Evolutionary conservation across 2,888 invertebrate species (phyloP).

Genomic region (Halictus quadricinctus): DNA sequence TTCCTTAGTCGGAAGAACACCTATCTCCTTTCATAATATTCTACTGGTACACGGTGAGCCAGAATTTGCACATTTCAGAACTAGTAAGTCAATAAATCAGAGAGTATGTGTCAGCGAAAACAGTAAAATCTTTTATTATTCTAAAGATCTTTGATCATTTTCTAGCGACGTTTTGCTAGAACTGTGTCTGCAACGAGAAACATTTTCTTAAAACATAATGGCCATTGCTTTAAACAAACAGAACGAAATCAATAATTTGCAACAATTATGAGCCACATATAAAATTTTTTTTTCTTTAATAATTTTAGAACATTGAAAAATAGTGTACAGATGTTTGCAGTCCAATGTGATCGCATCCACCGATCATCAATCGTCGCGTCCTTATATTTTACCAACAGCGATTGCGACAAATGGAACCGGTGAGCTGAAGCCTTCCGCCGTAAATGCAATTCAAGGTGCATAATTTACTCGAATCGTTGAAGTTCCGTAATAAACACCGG

Average conservation of each 20-base stretch:
- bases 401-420: not conserved
- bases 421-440: not conserved
- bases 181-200: not conserved
- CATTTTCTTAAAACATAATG: not conserved
- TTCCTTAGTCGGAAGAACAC: not conserved
- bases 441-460: not conserved
- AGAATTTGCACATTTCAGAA: not conserved
- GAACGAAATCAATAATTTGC: too few species aligned
- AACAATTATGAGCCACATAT: not conserved
- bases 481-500: not conserved
- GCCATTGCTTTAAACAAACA: not conserved
- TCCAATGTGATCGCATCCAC: not conserved
- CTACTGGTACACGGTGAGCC: not conserved
- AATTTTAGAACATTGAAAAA: not conserved
- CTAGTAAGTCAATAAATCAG: not conserved
- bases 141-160: not conserved
- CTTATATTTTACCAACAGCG: not conserved
- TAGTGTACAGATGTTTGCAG: not conserved
- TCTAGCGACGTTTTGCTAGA: not conserved
- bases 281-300: not conserved
- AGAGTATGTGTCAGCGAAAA: not conserved
- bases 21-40: not conserved
- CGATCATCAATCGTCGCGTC: not conserved
- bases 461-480: slow-evolving; percentile 6
- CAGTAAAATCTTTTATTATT: not conserved